A percentile compares a stretch with the other conserved stretches of the same genome.
Conservation (phyloP, 2,888 invertebrate species). For the Leptopterna dolabrata region DNA sequence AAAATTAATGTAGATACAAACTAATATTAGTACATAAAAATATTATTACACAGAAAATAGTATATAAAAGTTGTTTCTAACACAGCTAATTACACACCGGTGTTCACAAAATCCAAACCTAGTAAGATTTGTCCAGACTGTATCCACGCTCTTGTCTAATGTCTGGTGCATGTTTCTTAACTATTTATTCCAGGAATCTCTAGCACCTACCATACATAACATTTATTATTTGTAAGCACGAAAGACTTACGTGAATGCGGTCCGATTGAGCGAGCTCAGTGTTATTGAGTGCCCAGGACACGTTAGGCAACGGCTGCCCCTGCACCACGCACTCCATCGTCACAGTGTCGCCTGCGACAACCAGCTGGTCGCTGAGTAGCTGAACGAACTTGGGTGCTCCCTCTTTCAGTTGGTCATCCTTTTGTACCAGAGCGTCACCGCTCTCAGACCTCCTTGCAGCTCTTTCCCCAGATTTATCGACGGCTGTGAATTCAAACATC, state of each 20-base stretch:
- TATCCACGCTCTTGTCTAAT: too few species aligned
- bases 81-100: too few species aligned
- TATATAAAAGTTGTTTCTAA: too few species aligned
- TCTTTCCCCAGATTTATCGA: conserved; percentile 55
- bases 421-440: not conserved
- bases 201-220: too few species aligned
- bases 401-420: conserved; percentile 63
- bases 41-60: too few species aligned
- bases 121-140: too few species aligned
- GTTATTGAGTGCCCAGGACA: conserved; percentile 80
- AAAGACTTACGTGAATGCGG: conserved; percentile 71
- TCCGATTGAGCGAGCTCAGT: conserved; percentile 72
- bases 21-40: too few species aligned
- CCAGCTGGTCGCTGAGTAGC: conserved; percentile 77
- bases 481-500: conserved; percentile 47
- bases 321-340: conserved; percentile 76
- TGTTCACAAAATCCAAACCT: too few species aligned
- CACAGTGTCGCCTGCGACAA: conserved; percentile 78
- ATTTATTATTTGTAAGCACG: not conserved
- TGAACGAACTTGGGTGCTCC: conserved; percentile 76
- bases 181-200: too few species aligned
- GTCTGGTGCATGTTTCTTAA: too few species aligned
- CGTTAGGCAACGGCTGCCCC: conserved; percentile 76
- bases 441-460: conserved; percentile 18
- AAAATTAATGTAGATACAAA: too few species aligned